Conservation (phyloP, 2,888 invertebrate genomes). For the Drosophila multiciliata region DNA sequence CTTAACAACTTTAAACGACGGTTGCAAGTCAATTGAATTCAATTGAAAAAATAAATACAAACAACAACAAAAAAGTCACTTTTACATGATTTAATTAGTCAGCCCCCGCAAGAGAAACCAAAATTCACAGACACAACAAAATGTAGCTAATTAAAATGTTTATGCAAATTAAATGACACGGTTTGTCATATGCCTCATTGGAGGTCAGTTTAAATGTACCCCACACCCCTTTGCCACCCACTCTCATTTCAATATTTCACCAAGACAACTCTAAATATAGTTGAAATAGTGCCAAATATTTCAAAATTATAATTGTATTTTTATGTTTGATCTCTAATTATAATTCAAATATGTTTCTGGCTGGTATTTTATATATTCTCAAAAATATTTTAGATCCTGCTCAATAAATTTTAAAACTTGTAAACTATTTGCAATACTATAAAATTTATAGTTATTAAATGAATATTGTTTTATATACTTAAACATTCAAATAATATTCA, state of each 20-base stretch:
- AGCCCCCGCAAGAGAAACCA: conserved; percentile 35
- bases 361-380: not conserved
- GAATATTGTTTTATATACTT: no score
- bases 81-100: conserved; percentile 57
- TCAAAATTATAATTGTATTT: not conserved
- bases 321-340: not conserved
- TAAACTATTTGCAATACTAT: not conserved
- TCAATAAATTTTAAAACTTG: no score
- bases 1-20: conserved; percentile 33
- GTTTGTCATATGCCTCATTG: conserved; percentile 40
- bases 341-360: not conserved
- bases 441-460: not conserved
- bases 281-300: not conserved
- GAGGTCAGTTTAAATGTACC: conserved; percentile 38
- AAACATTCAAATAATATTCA: no score
- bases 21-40: conserved; percentile 71
- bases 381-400: no score
- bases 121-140: conserved; percentile 20
- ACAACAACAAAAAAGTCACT: conserved; percentile 16
- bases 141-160: conserved; percentile 71
- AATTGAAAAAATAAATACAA: conserved; percentile 42
- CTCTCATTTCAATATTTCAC: not conserved
- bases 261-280: not conserved
- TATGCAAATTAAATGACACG: conserved; percentile 68
- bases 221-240: not conserved